Evolutionary conservation across 2,113 vertebrate genomes (phyloP), one percentile per base, ranked within the genome.

Genomic region (Cryptotis parvus): DNA sequence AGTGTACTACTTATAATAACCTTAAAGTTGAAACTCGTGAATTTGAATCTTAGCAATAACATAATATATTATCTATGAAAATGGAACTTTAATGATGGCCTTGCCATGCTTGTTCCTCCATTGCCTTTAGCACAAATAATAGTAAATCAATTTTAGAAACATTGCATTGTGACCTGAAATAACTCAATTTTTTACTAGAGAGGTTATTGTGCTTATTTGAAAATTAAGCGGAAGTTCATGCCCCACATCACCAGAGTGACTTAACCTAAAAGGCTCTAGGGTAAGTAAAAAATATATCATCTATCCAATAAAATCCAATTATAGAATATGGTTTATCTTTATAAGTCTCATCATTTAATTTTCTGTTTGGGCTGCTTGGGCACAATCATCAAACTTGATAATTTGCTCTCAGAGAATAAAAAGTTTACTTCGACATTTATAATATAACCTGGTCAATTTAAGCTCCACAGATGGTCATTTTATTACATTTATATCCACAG

Each of bases 141-240:
- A 94, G 68, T 77, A 66, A 49, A 95, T 96, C 83, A 86, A 90
- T 95, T 92, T 90, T 83, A 61, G 14, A 86, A 90, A 80, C 52
- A 90, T 70, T 63, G 27, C 77, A 82, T 93, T 83, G 92, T 75
- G 84, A 86, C 85, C 72, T 90, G 22, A 94, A 91, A 92, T 95
- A 95, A 94, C 79, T 95, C 93, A 89, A 93, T 83, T 91, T 76
- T 73, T 91, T 93, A 82, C n/a, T 65, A 89, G 39, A 88, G 61
- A 93, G 8, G 4, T 87, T 87, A 91, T 78, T 90, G 79, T 58
- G n/a, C 61, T 94, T 90, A 65, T 88, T 45, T 86, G 52, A 88
- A 96, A 95, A 96, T 94, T 91, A 93, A 95, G 35, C 75, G 89
- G 49, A 96, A 95, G 94, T 96, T 96, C 90, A 95, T 91, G 91